Base-by-base conservation (phyloP, 1,140 invertebrate genomes). In the Diuraphis noxia region DNA sequence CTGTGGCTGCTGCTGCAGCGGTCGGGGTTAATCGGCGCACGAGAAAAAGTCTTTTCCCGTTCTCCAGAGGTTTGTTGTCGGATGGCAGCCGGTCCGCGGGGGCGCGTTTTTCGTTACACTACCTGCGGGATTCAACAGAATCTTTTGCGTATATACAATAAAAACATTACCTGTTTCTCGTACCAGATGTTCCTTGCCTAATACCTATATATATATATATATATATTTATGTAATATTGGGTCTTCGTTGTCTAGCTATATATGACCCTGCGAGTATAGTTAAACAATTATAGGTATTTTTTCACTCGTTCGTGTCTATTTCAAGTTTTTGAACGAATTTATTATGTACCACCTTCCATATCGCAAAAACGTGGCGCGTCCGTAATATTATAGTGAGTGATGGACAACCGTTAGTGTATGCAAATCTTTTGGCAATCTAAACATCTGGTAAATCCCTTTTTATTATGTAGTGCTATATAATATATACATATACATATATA, bases 141-240 rank as follows among this genome's bases (percentile, higher is more conserved):
- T 63, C 52, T 41, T 88, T 72, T 19, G 38, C 56, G 87, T 30
- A n/a, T 30, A n/a, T 34, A 88, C 52, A 56, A 56, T 38, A 46
- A 34, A 88, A 88, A 88, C 43, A 88, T 52, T 56, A 88, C 86
- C 49, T 56, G 43, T 56, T 40, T n/a, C 52, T 41, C 49, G 34
- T 19, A 72, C 87, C 49, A 63, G 56, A 88, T 63, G 52, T 88
- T 88, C 19, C 2, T 21, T 63, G 30, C 52, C 23, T 72, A 38
- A 46, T 46, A 46, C 43, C 13, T 56, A 30, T 63, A 63, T 63
- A 63, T 63, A 25, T 17, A 63, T n/a, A n/a, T 63, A 36, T n/a
- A 49, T 49, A 34, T 77, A 10, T 9, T 17, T 36, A 77, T 77
- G 10, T 36, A 36, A 36, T 77, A 21, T 36, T 17, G 17, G 72